Evolutionary conservation across 1,140 invertebrate genomes (phyloP), one percentile per base, ranked within the genome.

Genomic region (Belonocnema kinseyi): DNA sequence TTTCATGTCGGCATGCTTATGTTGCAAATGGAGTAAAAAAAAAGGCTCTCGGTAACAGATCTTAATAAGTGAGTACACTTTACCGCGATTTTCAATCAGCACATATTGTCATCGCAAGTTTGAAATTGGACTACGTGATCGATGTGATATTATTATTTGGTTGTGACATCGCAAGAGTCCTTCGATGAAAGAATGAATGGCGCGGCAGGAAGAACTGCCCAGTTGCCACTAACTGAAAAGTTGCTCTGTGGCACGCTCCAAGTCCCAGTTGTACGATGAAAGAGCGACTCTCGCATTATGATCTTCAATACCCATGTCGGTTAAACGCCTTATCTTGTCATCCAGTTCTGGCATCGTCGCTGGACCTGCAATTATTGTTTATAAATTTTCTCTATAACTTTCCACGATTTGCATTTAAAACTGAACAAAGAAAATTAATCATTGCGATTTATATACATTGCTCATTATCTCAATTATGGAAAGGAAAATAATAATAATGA

Each of bases 281-380:
- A 98, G 92, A 46, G 97, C 96, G 19, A 96, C 95, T 77, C 96
- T 91, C 14, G 97, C 96, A 85, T 94, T 93, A 79, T 96, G 94
- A 86, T 96, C 95, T 75, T 97, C 96, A 16, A 97, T 93, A n/a
- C 97, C 97, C 96, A 98, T 97, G 85, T 98, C 97, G 78, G 94
- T 93, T 70, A 98, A 91, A 80, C 95, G 93, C 85, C 94, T 94
- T 80, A 98, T 96, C 92, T 97, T 97, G 77, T 94, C 93, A 90
- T 97, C 94, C 92, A 96, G 95, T 79, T 97, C 95, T 73, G 93
- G 90, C 93, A 94, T 95, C 80, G 92, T 93, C 76, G 93, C 92
- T 17, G 95, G 96, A 50, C 96, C 94, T 95, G 51, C 6, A 86
- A 88, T 77, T 50, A 72, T 83, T 66, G 13, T 56, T 76, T 4